Conservation (phyloP, 2,888 invertebrate species). For the Eristalis intricaria region DNA sequence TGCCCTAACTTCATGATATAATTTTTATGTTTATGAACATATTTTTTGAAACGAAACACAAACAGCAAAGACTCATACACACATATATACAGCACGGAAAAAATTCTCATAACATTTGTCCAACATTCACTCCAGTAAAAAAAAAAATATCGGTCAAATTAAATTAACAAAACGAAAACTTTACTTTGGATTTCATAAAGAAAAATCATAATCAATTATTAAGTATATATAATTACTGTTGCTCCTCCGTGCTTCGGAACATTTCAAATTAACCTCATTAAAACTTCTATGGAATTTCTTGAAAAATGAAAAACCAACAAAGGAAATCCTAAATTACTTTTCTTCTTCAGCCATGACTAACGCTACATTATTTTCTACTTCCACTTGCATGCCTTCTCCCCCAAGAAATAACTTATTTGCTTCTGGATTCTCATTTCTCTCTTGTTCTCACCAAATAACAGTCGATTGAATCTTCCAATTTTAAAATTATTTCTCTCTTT, state of each 20-base stretch:
- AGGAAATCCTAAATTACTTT: slow-evolving; percentile 13
- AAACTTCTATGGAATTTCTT: slow-evolving; percentile 12
- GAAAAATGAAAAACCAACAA: background rate
- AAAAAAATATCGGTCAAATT: background rate
- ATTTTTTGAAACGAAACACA: too few species aligned
- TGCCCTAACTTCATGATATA: too few species aligned
- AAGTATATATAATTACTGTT: background rate
- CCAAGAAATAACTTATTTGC: background rate
- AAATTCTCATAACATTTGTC: background rate
- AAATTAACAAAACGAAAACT: background rate
- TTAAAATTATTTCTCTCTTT: slow-evolving; percentile 10
- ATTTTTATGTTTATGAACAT: too few species aligned
- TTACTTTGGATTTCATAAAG: background rate
- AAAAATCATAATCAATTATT: slow-evolving; percentile 7
- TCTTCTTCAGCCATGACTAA: slow-evolving; percentile 4
- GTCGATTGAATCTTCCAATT: slow-evolving; percentile 18
- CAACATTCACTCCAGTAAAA: background rate
- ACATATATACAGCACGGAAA: too few species aligned
- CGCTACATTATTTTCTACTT: background rate
- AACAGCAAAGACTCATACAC: too few species aligned
- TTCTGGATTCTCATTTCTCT: background rate
- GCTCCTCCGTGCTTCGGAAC: background rate
- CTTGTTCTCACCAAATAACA: background rate
- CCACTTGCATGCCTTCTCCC: background rate
- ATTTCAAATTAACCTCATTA: slow-evolving; percentile 20